A percentile compares a stretch with the other conserved stretches of the same genome.
Conservation (phyloP, 2,888 invertebrate species). For the Xanthia togata region DNA sequence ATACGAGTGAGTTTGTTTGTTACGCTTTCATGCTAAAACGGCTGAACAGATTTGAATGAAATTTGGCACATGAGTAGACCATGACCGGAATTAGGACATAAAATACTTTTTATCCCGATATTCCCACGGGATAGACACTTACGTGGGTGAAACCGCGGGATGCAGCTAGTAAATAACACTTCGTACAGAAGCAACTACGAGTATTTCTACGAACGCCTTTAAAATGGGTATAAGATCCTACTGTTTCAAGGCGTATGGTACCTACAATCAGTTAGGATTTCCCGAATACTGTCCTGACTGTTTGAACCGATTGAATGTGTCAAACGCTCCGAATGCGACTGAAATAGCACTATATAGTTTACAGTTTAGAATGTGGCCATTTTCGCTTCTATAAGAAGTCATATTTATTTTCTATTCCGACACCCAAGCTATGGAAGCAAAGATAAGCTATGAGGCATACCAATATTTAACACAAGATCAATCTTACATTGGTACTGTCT, state of each 20-base stretch:
- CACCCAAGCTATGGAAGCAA: background rate
- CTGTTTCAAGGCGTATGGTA: background rate
- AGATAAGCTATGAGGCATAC: background rate
- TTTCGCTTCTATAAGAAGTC: background rate
- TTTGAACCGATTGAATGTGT: background rate
- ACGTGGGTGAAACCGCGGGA: no score
- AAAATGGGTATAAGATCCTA: background rate
- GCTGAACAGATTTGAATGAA: no score
- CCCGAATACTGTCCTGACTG: background rate
- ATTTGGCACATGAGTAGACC: no score
- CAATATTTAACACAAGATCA: background rate
- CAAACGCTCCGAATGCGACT: background rate
- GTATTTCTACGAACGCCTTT: background rate
- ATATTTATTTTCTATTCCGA: background rate
- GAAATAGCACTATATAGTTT: background rate
- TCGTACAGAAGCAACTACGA: no score
- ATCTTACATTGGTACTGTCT: background rate
- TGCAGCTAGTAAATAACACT: background rate
- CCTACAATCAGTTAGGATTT: constrained; percentile 15
- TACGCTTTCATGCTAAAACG: no score
- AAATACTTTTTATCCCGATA: no score
- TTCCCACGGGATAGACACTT: no score
- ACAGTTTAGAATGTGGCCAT: background rate
- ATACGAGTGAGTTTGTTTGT: no score
- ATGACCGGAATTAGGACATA: no score